Conservation (phyloP, 2,888 invertebrate species). For the Leptura quadrifasciata region DNA sequence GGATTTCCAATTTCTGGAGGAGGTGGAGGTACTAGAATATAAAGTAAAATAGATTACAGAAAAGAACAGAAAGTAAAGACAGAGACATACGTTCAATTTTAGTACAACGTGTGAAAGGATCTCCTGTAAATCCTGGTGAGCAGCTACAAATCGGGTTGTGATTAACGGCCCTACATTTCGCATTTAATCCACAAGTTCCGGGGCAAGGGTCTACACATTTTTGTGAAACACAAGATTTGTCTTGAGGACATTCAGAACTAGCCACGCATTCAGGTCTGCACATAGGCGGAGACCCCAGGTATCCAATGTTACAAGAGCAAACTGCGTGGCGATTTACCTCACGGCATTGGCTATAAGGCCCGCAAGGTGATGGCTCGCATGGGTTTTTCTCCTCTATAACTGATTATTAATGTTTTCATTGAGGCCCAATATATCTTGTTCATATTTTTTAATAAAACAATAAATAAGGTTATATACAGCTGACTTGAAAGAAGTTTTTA, state of each 20-base stretch:
- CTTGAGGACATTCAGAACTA: constrained; percentile 81
- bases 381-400: constrained; percentile 73
- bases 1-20: constrained; percentile 77
- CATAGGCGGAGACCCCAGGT: constrained; percentile 79
- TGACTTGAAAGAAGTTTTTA: too few relatives aligned
- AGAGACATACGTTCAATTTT: constrained; percentile 66
- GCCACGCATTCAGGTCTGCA: constrained; percentile 82
- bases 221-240: constrained; percentile 78
- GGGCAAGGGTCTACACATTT: constrained; percentile 82
- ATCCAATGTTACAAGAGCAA: constrained; percentile 79
- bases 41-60: constrained; percentile 44
- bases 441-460: too few relatives aligned
- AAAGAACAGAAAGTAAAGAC: constrained; percentile 26
- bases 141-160: constrained; percentile 84
- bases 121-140: constrained; percentile 78
- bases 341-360: constrained; percentile 80
- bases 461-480: too few relatives aligned
- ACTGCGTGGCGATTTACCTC: constrained; percentile 79
- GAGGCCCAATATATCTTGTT: neutral
- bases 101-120: constrained; percentile 78
- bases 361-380: constrained; percentile 81
- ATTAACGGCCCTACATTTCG: constrained; percentile 81
- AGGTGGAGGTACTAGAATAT: constrained; percentile 70
- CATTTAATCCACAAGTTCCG: constrained; percentile 80
- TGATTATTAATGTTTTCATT: constrained; percentile 12